A percentile compares a stretch with the other conserved stretches of the same genome.
These are phyloP conservation scores for Gryllus bimaculatus DNA, from an alignment of 1,140 invertebrate species.

Conservation along the genomic window DNA sequence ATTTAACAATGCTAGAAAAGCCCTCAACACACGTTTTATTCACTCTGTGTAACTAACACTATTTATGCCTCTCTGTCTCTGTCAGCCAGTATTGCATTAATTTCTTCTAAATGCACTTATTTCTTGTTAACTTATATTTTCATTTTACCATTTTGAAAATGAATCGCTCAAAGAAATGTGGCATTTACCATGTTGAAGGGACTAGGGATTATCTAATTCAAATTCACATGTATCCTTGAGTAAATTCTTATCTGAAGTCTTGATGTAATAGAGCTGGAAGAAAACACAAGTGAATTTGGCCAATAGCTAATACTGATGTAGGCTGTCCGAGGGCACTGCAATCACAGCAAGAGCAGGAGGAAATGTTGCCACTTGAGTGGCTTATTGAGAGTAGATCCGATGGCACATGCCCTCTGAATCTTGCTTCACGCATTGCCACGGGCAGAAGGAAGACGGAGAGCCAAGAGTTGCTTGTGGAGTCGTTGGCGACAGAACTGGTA, in stretches of 20 bases:
- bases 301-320: background rate
- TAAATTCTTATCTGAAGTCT: no score
- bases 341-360: background rate
- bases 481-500: slow-evolving; percentile 83
- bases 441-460: slow-evolving; percentile 42
- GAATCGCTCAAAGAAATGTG: no score
- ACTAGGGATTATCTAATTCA: no score
- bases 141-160: no score
- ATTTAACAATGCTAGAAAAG: no score
- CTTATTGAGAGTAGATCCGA: background rate
- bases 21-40: no score
- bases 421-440: slow-evolving; percentile 1
- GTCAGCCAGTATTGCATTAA: background rate
- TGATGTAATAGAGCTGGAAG: no score
- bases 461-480: slow-evolving; percentile 67
- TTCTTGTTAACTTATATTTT: no score
- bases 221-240: no score
- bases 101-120: no score
- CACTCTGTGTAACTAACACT: background rate
- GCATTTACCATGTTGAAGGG: no score
- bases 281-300: no score
- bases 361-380: background rate
- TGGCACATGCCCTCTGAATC: background rate
- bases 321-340: background rate
- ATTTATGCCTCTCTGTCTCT: background rate